phyloP scores from a whole-genome alignment of 2,888 invertebrate species.

The Isoperla grammatica region DNA sequence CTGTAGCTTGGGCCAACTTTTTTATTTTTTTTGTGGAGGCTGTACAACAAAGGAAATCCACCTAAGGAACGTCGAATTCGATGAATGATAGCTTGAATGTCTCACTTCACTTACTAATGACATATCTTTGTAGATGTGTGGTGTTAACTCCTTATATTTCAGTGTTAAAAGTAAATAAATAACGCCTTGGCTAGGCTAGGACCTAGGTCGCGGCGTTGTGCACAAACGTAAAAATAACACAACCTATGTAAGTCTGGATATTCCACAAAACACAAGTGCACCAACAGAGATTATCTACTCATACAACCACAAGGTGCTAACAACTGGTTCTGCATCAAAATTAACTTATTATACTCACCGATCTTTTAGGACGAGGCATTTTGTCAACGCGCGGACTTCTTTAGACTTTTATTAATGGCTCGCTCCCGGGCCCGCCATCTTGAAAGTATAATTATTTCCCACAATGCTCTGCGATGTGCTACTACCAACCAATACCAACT shows the following conservation, averaged over 20 bases:
- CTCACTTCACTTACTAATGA: too few relatives aligned
- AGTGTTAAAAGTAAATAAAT: too few relatives aligned
- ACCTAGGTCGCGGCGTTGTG: not conserved
- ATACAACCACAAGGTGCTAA: not conserved
- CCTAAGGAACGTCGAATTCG: not conserved
- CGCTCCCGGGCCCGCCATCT: conserved; percentile 34
- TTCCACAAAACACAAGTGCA: conserved; percentile 20
- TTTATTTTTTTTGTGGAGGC: not conserved
- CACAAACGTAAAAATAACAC: conserved; percentile 42
- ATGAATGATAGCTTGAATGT: not conserved
- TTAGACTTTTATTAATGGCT: conserved; percentile 28
- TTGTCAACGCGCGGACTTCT: conserved; percentile 30
- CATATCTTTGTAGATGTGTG: not conserved
- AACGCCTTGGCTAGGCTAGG: too few relatives aligned
- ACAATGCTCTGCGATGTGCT: conserved; percentile 38
- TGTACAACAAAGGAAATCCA: not conserved
- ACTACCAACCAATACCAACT: too few relatives aligned
- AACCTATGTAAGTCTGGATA: conserved; percentile 32
- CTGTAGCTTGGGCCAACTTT: not conserved
- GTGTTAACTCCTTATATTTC: conserved; percentile 3
- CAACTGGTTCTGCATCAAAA: conserved; percentile 1
- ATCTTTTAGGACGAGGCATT: conserved; percentile 45
- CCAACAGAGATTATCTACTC: not conserved
- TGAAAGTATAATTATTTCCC: conserved; percentile 34
- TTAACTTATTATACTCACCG: conserved; percentile 40